Evolutionary conservation across 2,113 vertebrate genomes (phyloP), one percentile per base, ranked within the genome.

Genomic region (Oreochromis spilurus): DNA sequence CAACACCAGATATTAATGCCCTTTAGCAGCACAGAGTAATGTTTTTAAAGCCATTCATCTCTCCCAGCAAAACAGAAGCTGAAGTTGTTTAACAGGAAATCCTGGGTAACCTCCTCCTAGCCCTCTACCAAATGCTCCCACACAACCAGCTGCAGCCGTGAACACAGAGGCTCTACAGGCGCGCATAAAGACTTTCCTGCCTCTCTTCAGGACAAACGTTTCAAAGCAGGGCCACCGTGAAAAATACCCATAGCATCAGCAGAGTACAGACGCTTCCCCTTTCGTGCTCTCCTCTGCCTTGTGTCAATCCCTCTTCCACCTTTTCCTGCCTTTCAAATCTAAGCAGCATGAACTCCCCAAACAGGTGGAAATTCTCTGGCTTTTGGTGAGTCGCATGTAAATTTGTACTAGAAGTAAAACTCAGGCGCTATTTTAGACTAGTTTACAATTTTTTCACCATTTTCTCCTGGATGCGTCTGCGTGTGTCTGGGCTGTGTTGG

Each of bases 201-300:
- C 77, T 82, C 88, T 85, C 62, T 57, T 77, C 21, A 21, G 79
- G 55, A 86, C 85, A 82, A 75, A 82, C 16, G 3, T 67, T 83
- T 87, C 77, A 86, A 85, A 91, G 85, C 84, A 87, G 82, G 89
- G 67, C 88, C 87, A 85, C 86, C 82, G 57, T 89, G 89, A 92
- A 91, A 91, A 91, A 92, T 65, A 78, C 26, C 60, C 60, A 50
- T 5, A 52, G 84, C 88, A 84, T 60, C 81, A 86, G 83, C 83
- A 82, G 77, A 26, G 38, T 5, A 36, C 87, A 86, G 85, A 80
- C 52, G 12, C 85, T 85, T 91, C 89, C 87, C 88, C 79, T 16
- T 26, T 34, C 45, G 55, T n/a, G 54, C 31, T 24, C 6, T 12
- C 58, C n/a, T 8, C 45, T 34, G 16, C 31, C 83, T 11, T 2